These are phyloP conservation scores for Hippocampus abdominalis DNA, from an alignment of 2,113 vertebrate species.

Conservation along the genomic window DNA sequence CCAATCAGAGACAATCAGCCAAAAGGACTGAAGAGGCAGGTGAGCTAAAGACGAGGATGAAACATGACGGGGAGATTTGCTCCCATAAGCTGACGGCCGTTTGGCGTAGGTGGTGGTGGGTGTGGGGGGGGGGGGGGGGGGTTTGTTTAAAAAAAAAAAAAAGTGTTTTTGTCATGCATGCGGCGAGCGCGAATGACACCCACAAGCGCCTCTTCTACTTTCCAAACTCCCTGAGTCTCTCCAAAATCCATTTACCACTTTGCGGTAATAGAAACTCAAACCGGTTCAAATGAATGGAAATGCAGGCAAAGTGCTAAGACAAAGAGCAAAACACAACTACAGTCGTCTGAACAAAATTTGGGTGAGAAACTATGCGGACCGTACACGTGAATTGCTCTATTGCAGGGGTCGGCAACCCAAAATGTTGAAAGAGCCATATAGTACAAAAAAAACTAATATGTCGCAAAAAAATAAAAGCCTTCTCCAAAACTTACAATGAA, in stretches of 20 bases:
- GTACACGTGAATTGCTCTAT: not conserved
- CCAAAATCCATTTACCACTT: slow-evolving; percentile 42
- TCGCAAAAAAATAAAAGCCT: too few relatives aligned
- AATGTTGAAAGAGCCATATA: too few relatives aligned
- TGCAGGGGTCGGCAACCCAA: too few relatives aligned
- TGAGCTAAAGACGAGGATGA: slow-evolving; percentile 62
- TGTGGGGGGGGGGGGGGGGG: too few relatives aligned
- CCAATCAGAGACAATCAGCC: slow-evolving; percentile 67
- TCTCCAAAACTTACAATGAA: too few relatives aligned
- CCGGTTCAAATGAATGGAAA: slow-evolving; percentile 48
- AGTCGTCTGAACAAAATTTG: not conserved
- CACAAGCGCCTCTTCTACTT: slow-evolving; percentile 24
- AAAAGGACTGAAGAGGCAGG: slow-evolving; percentile 60
- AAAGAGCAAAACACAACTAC: slow-evolving; percentile 5
- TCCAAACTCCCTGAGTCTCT: slow-evolving; percentile 30
- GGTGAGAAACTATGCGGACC: not conserved
- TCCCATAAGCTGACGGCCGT: slow-evolving; percentile 47
- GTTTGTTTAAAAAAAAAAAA: not conserved
- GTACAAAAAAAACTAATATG: too few relatives aligned
- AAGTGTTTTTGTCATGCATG: slow-evolving; percentile 43
- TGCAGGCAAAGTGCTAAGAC: slow-evolving; percentile 20
- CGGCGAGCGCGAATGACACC: slow-evolving; percentile 55
- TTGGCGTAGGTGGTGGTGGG: slow-evolving; percentile 50
- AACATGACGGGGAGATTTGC: slow-evolving; percentile 46
- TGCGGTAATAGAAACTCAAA: slow-evolving; percentile 40